Evolutionary conservation across 2,797 vertebrate genomes (phyloP).

Genomic region (Acipenser ruthenus): DNA sequence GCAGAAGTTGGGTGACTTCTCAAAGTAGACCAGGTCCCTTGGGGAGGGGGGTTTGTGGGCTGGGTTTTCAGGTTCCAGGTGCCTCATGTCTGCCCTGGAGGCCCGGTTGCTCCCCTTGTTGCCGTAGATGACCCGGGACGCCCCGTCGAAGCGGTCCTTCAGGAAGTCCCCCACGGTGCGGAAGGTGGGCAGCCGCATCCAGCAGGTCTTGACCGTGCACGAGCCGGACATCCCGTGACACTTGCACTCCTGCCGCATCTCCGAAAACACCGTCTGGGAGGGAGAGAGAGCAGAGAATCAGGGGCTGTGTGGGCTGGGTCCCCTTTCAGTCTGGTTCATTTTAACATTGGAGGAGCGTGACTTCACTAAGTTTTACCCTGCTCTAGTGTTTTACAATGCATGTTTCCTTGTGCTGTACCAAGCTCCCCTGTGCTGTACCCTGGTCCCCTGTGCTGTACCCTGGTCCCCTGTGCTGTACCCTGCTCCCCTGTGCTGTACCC

Average conservation of each 20-base stretch:
- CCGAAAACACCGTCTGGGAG: slow-evolving; percentile 80
- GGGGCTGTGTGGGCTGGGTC: not conserved
- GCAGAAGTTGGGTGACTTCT: slow-evolving; percentile 97
- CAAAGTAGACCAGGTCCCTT: slow-evolving; percentile 90
- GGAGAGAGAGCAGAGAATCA: slow-evolving; percentile 13
- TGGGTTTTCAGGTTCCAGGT: slow-evolving; percentile 87
- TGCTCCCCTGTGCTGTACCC: no score
- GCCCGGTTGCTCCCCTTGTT: slow-evolving; percentile 96
- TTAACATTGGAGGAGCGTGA: no score
- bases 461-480: no score
- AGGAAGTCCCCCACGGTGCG: slow-evolving; percentile 88
- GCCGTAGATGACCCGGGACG: slow-evolving; percentile 90
- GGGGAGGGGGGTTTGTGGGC: slow-evolving; percentile 86
- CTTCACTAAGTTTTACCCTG: no score
- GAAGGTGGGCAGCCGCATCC: slow-evolving; percentile 95
- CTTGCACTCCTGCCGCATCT: slow-evolving; percentile 97
- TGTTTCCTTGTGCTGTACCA: no score
- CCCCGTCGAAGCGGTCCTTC: slow-evolving; percentile 92
- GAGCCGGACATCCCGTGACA: slow-evolving; percentile 98
- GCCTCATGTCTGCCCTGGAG: slow-evolving; percentile 77
- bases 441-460: no score
- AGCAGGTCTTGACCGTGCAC: slow-evolving; percentile 92
- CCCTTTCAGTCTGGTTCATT: no score
- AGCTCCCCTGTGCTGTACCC: no score
- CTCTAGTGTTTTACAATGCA: no score